Evolutionary conservation across 1,140 invertebrate genomes (phyloP).

Genomic region (Neelides sp.): DNA sequence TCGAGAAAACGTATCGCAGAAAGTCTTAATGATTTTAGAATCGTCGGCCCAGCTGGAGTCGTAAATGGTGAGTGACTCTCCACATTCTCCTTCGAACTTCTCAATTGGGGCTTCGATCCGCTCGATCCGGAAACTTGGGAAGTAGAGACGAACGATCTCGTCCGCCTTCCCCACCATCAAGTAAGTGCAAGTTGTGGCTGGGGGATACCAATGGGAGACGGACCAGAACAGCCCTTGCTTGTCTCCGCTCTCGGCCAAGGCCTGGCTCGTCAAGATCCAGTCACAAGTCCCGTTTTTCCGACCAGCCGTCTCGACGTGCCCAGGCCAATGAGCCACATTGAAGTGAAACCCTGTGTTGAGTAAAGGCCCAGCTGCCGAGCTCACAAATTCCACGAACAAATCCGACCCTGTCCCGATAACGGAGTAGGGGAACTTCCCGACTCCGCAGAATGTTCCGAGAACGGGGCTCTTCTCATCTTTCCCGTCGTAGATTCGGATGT

Average conservation of each 20-base stretch:
- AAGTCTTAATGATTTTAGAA: constrained; percentile 74
- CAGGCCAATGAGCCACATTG: constrained; percentile 83
- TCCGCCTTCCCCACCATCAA: constrained; percentile 66
- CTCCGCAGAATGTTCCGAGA: constrained; percentile 82
- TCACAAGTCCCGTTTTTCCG: constrained; percentile 63
- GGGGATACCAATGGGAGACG: constrained; percentile 82
- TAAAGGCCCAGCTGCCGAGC: constrained; percentile 71
- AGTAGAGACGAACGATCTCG: constrained; percentile 73
- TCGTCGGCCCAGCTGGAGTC: constrained; percentile 72
- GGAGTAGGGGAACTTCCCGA: constrained; percentile 85
- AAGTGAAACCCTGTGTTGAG: constrained; percentile 85
- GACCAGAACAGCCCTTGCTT: constrained; percentile 57
- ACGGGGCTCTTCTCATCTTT: constrained; percentile 69
- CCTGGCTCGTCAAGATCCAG: constrained; percentile 69
- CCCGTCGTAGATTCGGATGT: constrained; percentile 78
- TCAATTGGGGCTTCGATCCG: constrained; percentile 65
- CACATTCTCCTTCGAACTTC: constrained; percentile 73
- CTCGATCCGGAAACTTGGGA: constrained; percentile 77
- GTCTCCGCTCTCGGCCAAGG: constrained; percentile 55
- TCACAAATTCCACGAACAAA: constrained; percentile 80
- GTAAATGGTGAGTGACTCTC: constrained; percentile 73
- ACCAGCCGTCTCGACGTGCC: constrained; percentile 71
- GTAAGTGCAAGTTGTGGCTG: constrained; percentile 79
- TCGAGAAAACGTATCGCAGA: constrained; percentile 80
- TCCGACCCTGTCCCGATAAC: constrained; percentile 82